Conservation (phyloP, 2,888 invertebrate genomes). For the Meliscaeva auricollis region DNA sequence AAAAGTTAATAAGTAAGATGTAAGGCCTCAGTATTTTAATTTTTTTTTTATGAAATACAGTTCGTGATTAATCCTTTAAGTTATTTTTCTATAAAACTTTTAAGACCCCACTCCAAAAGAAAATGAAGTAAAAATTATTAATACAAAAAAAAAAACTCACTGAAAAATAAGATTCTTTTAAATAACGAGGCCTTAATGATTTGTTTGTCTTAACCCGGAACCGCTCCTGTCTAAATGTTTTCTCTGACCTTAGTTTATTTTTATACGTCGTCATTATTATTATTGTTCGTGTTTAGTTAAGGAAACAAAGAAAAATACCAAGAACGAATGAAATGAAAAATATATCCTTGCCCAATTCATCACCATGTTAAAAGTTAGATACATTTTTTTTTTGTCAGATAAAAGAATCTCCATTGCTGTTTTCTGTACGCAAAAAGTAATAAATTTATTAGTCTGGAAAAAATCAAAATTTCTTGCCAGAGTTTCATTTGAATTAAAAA, state of each 20-base stretch:
- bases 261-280: slow-evolving; percentile 12
- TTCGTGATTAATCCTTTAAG: too few species aligned
- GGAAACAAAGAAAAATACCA: slow-evolving; percentile 42
- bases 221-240: background rate
- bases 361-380: background rate
- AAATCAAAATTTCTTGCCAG: background rate
- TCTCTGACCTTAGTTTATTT: slow-evolving; percentile 49
- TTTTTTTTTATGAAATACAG: too few species aligned
- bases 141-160: too few species aligned
- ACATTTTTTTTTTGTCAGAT: slow-evolving; percentile 10
- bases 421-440: slow-evolving; percentile 33
- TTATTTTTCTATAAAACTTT: too few species aligned
- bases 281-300: slow-evolving; percentile 33
- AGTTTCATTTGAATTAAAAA: slow-evolving; percentile 50
- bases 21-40: too few species aligned
- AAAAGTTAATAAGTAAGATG: too few species aligned
- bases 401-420: background rate
- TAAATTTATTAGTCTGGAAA: slow-evolving; percentile 36
- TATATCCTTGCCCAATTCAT: background rate
- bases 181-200: background rate
- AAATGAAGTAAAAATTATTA: too few species aligned
- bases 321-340: slow-evolving; percentile 11
- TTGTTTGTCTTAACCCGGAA: background rate
- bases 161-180: background rate
- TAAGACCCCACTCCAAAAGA: too few species aligned